Conservation (phyloP, 2,113 vertebrate species). For the Nothocercus julius region DNA sequence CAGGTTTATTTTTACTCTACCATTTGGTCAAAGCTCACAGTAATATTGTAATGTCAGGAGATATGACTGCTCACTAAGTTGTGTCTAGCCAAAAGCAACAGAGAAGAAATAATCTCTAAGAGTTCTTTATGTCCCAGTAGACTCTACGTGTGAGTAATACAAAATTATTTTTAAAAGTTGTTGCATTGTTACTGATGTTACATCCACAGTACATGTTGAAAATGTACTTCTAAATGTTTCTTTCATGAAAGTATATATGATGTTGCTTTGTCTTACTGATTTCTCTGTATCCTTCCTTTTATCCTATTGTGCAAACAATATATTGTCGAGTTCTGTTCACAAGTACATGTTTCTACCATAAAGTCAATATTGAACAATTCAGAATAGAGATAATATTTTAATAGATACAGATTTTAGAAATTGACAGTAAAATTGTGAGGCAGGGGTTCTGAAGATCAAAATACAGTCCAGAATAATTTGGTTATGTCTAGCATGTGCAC, state of each 20-base stretch:
- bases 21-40: slow-evolving; percentile 23
- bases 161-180: neutral
- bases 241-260: neutral
- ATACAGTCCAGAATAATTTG: neutral
- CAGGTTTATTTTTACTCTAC: slow-evolving; percentile 17
- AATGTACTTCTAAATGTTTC: neutral
- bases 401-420: neutral
- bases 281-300: neutral
- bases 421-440: neutral
- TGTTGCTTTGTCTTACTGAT: neutral
- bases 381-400: neutral
- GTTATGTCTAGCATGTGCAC: neutral
- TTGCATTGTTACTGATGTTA: neutral
- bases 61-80: neutral
- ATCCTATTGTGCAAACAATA: neutral
- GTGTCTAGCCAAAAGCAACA: neutral
- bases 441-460: neutral
- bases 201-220: neutral
- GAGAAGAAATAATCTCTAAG: neutral
- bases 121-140: neutral
- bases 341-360: neutral
- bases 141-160: neutral
- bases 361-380: neutral
- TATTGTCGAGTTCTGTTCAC: neutral
- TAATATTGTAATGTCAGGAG: neutral